These are phyloP conservation scores for Lochmaea capreae DNA, from an alignment of 2,888 invertebrate genomes.

Conservation along the genomic window DNA sequence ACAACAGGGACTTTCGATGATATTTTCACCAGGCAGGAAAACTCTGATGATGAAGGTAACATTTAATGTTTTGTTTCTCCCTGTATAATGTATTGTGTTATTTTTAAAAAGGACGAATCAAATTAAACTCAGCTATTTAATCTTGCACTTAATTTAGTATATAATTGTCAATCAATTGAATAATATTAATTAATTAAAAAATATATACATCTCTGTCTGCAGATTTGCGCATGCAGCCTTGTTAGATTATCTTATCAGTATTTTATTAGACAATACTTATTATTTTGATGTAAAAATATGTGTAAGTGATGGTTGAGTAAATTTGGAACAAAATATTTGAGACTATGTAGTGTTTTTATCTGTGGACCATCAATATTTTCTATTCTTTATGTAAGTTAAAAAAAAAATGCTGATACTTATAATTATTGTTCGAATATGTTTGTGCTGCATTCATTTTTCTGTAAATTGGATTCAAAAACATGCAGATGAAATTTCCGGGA, in stretches of 20 bases:
- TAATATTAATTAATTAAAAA: neutral
- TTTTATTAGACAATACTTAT: neutral
- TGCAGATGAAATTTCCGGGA: neutral
- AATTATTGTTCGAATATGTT: too few relatives aligned
- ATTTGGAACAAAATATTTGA: neutral
- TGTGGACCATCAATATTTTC: neutral
- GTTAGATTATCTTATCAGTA: neutral
- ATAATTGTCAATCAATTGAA: neutral
- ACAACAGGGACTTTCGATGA: constrained; percentile 62
- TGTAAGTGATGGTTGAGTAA: too few relatives aligned
- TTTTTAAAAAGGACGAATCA: too few relatives aligned
- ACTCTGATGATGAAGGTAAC: constrained; percentile 56
- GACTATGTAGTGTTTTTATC: neutral
- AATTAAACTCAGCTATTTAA: too few relatives aligned
- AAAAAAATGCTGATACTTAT: too few relatives aligned
- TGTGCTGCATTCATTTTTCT: too few relatives aligned
- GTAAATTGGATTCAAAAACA: neutral
- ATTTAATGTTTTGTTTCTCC: neutral
- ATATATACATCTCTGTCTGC: neutral
- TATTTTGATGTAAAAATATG: neutral
- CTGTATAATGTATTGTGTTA: neutral
- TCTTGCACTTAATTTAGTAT: neutral
- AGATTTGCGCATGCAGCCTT: neutral
- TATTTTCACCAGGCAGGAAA: constrained; percentile 60
- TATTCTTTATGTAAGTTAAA: neutral